Conservation (phyloP, 2,888 invertebrate genomes). For the Argynnis bischoffii region DNA sequence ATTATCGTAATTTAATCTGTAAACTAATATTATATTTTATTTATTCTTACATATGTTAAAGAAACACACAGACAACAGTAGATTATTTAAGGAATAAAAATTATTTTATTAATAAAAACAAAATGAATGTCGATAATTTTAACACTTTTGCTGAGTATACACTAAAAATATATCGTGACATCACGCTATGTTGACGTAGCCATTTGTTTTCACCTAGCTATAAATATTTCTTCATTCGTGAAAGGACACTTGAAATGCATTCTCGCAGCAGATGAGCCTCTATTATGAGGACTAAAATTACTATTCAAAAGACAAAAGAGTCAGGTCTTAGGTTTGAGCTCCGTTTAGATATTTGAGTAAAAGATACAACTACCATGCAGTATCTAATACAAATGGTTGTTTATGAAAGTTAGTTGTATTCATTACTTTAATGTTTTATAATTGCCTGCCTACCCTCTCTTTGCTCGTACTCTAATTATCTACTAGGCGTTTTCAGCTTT, state of each 20-base stretch:
- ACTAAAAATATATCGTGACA: constrained; percentile 6
- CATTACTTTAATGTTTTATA: neutral
- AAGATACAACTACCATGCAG: too few relatives aligned
- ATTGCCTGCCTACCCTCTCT: neutral
- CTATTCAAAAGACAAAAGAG: neutral
- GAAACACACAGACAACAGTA: too few relatives aligned
- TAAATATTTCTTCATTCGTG: constrained; percentile 56
- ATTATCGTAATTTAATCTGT: too few relatives aligned
- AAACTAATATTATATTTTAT: too few relatives aligned
- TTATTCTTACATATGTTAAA: too few relatives aligned
- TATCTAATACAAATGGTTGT: neutral
- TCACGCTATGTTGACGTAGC: constrained; percentile 8
- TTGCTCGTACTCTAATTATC: too few relatives aligned
- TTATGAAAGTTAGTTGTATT: neutral
- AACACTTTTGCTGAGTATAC: neutral
- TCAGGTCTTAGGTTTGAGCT: too few relatives aligned
- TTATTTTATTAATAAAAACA: too few relatives aligned
- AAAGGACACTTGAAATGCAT: constrained; percentile 51
- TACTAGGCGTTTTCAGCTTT: too few relatives aligned
- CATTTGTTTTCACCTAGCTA: constrained; percentile 17
- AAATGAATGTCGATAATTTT: neutral
- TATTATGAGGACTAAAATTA: constrained; percentile 11
- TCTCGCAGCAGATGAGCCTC: constrained; percentile 40
- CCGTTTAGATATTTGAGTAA: too few relatives aligned
- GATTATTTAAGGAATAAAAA: too few relatives aligned